Conservation (phyloP, 2,113 vertebrate genomes). For the Strix aluco region DNA sequence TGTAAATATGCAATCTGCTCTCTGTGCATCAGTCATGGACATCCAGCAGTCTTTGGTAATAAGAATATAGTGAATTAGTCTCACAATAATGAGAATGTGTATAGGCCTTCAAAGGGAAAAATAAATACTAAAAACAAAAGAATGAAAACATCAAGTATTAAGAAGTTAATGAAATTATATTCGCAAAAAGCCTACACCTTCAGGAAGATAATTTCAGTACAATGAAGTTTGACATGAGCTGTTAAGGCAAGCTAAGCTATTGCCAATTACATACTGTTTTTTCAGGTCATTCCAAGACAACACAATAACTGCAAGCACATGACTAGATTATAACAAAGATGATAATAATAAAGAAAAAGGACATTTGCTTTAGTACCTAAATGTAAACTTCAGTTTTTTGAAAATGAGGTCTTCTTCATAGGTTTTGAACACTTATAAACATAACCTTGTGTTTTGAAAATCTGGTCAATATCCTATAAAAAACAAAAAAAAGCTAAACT, state of each 20-base stretch:
- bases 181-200: neutral
- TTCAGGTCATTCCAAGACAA: neutral
- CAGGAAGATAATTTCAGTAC: neutral
- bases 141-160: neutral
- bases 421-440: neutral
- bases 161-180: neutral
- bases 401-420: neutral
- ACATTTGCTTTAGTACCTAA: neutral
- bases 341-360: neutral
- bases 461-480: neutral
- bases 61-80: neutral
- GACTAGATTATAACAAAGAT: neutral
- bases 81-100: neutral
- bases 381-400: neutral
- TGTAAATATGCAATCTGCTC: conserved; percentile 6
- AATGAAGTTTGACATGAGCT: neutral
- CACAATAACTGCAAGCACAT: neutral
- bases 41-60: neutral
- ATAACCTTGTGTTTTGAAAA: neutral
- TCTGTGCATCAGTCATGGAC: neutral
- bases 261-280: neutral
- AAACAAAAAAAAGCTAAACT: neutral
- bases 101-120: neutral
- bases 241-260: neutral
- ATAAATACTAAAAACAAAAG: neutral